phyloP scores from a whole-genome alignment of 2,797 vertebrate species.

The Okamejei kenojei region DNA sequence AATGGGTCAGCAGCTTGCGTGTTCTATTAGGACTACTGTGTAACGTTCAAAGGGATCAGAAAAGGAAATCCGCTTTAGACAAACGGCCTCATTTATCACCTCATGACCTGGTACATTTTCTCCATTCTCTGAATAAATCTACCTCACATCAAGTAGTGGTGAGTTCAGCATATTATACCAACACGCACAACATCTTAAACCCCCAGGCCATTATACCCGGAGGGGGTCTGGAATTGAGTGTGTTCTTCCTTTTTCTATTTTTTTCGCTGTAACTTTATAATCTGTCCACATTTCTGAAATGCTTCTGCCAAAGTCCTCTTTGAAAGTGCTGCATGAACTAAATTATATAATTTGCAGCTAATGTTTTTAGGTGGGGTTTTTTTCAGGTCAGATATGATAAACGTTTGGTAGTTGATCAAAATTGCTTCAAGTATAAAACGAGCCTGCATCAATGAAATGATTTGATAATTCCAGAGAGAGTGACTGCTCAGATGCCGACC shows the following conservation, averaged over 20 bases:
- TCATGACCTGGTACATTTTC: neutral
- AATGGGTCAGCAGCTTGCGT: neutral
- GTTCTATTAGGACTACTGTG: neutral
- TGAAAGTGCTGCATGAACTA: neutral
- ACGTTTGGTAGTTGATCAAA: neutral
- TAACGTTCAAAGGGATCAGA: neutral
- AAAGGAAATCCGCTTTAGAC: neutral
- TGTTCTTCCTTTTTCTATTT: neutral
- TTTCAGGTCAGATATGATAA: too few relatives aligned
- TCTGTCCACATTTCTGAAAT: neutral
- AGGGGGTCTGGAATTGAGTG: neutral
- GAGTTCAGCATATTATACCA: neutral
- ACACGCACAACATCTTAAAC: neutral
- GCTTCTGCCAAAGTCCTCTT: neutral
- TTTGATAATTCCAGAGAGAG: neutral
- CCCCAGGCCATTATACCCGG: neutral
- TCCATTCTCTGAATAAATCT: neutral
- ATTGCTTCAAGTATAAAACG: neutral
- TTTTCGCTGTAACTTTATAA: neutral
- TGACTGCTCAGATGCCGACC: too few relatives aligned
- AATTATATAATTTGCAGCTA: neutral
- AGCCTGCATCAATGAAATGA: neutral
- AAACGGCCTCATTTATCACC: neutral
- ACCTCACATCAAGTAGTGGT: neutral
- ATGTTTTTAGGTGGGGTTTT: neutral